phyloP scores from a whole-genome alignment of 2,113 vertebrate species.

The Tetrax tetrax region DNA sequence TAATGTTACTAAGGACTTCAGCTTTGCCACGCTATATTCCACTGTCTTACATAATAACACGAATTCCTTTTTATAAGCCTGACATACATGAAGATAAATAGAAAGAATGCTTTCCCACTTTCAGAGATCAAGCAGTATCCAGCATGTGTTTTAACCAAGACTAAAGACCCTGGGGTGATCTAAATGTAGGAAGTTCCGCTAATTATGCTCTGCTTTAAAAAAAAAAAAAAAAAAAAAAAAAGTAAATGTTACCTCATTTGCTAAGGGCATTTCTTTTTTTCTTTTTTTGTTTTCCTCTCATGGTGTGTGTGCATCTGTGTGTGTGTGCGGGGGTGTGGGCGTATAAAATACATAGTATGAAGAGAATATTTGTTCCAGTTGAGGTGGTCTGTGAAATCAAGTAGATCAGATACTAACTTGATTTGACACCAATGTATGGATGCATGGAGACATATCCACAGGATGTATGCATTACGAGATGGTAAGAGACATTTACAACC shows the following conservation, averaged over 20 bases:
- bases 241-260: background rate
- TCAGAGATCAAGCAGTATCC: background rate
- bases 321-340: background rate
- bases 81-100: background rate
- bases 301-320: background rate
- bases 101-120: background rate
- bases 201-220: background rate
- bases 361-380: conserved; percentile 61
- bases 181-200: background rate
- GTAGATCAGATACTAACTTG: conserved; percentile 71
- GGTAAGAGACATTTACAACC: conserved; percentile 80
- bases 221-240: background rate
- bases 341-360: conserved; percentile 42
- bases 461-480: conserved; percentile 77
- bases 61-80: background rate
- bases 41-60: conserved; percentile 19
- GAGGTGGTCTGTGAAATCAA: conserved; percentile 71
- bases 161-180: background rate
- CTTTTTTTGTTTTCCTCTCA: background rate
- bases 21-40: background rate
- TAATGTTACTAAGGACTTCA: background rate
- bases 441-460: conserved; percentile 68
- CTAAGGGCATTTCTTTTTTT: conserved; percentile 3
- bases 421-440: conserved; percentile 74
- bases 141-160: background rate